Base-by-base conservation (phyloP, 2,888 invertebrate genomes). In the Anoplius nigerrimus region DNA sequence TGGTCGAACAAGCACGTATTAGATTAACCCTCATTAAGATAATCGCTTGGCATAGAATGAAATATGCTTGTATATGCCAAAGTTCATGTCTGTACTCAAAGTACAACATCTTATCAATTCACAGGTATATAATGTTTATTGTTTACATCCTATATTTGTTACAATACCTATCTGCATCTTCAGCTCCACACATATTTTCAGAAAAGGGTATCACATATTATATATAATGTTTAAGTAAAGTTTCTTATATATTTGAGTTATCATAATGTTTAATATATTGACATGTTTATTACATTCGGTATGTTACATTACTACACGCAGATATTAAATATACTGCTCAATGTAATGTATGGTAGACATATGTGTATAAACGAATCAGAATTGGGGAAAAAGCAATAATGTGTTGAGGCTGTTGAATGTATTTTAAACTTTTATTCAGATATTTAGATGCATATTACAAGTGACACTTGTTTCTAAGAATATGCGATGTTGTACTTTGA, bases 31-130 rank as follows among this genome's bases (percentile, higher is more conserved):
- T 52, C 67, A 53, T 45, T 46, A 16, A 54, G 60, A 72, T 48
- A 64, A 42, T 45, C 66, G 71, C 75, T 78, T 77, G 78, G 80
- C 75, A 73, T 70, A 70, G 80, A 72, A 66, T 61, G 62, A 53
- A 61, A 72, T 66, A 72, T 79, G 48, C 58, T 77, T 56, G 42
- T 71, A 51, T 45, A 75, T 75, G 62, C 80, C 80, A 78, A 78
- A 78, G 78, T 75, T 76, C 74, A 52, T 61, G 58, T 61, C 71
- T 71, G 61, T 77, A 80, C 58, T 77, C 75, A 69, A 71, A 75
- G 78, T 80, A 74, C 70, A 74, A 77, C 69, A 72, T 74, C 48
- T 68, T 51, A 24, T 67, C 43, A 34, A 24, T 58, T 58, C 43
- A 58, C 22, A 52, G 21, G 46, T 20, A 13, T 46, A 46, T 43